phyloP scores from a whole-genome alignment of 2,797 vertebrate genomes.

The Pantherophis alleghaniensis region DNA sequence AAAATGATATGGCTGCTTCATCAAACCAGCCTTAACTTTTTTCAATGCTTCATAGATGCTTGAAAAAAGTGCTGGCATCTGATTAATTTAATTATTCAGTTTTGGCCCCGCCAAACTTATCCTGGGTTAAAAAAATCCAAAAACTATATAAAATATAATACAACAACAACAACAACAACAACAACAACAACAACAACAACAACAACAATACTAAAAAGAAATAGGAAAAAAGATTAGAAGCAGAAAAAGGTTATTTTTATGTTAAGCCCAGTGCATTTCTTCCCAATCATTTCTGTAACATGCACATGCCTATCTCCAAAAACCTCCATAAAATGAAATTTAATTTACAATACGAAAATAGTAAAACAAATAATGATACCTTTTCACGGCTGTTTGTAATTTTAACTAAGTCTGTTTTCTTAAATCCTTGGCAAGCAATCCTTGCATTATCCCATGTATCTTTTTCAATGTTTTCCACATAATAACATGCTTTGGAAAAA shows the following conservation, averaged over 20 bases:
- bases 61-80: background rate
- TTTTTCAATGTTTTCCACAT: slow-evolving; percentile 23
- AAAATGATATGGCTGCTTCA: background rate
- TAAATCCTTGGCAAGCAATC: slow-evolving; percentile 21
- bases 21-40: background rate
- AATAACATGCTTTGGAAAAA: slow-evolving; percentile 32
- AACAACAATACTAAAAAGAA: background rate
- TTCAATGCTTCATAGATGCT: background rate
- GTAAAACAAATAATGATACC: slow-evolving; percentile 10
- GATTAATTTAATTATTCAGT: background rate
- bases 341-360: background rate
- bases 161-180: too few relatives aligned
- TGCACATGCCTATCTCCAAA: background rate
- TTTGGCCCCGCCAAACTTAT: background rate
- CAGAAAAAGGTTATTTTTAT: background rate
- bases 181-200: background rate
- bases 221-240: background rate
- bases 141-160: background rate
- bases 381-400: slow-evolving; percentile 37
- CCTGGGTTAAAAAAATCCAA: background rate
- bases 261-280: background rate
- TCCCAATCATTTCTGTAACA: background rate
- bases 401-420: slow-evolving; percentile 31
- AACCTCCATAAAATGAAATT: background rate
- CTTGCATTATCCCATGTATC: slow-evolving; percentile 26